phyloP scores from a whole-genome alignment of 2,888 invertebrate species.

The Nysson spinosus region DNA sequence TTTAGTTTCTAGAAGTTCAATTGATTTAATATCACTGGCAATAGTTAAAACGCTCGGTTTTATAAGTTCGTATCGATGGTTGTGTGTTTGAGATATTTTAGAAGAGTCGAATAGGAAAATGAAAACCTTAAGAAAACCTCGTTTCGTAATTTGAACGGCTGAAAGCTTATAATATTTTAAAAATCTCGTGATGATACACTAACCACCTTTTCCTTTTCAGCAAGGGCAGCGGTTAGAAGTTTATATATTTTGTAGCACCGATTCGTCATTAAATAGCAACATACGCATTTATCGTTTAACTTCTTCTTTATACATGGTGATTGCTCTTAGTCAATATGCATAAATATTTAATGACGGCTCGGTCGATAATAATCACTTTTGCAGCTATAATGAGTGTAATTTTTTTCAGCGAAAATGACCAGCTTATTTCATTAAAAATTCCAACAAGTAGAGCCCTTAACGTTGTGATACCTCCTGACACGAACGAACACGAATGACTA shows the following conservation, averaged over 20 bases:
- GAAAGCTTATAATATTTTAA: conserved; percentile 49
- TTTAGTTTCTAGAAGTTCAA: conserved; percentile 9
- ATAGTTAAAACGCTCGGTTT: too few relatives aligned
- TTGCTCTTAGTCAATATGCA: neutral
- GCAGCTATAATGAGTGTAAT: conserved; percentile 70
- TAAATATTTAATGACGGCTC: conserved; percentile 59
- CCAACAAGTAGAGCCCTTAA: conserved; percentile 63
- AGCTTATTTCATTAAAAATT: conserved; percentile 63
- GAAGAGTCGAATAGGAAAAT: conserved; percentile 19
- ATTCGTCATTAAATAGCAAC: conserved; percentile 62
- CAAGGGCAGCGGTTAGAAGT: conserved; percentile 66
- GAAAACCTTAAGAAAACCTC: conserved; percentile 38
- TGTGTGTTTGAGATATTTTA: too few relatives aligned
- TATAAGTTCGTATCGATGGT: too few relatives aligned
- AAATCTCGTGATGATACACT: conserved; percentile 54
- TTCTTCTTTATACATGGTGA: neutral
- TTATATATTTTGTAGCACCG: conserved; percentile 59
- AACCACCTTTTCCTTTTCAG: conserved; percentile 69
- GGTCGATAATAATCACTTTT: conserved; percentile 63
- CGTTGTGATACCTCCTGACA: conserved; percentile 61
- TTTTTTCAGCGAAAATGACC: conserved; percentile 65
- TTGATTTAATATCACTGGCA: neutral
- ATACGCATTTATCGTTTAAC: neutral
- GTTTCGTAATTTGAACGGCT: conserved; percentile 62
- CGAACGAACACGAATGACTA: conserved; percentile 62